Conservation (phyloP, 2,888 invertebrate species). For the Crossocerus cetratus region DNA sequence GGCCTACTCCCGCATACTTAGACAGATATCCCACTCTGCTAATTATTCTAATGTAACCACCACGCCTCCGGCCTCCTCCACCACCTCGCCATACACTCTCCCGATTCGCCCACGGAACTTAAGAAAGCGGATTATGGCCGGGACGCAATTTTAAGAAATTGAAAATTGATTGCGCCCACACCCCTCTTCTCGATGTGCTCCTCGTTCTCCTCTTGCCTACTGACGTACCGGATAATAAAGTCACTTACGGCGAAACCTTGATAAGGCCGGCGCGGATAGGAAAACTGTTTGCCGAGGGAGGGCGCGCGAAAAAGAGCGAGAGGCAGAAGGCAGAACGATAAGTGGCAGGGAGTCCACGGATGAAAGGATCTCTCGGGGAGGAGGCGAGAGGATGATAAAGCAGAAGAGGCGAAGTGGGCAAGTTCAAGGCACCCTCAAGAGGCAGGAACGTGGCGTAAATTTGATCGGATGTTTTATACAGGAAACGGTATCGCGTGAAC, state of each 20-base stretch:
- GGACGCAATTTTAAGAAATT: conserved; percentile 54
- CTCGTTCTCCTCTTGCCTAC: not conserved
- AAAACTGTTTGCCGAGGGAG: conserved; percentile 15
- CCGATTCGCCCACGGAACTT: conserved; percentile 8
- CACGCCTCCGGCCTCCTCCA: not conserved
- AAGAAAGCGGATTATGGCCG: conserved; percentile 39
- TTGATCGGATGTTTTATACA: conserved; percentile 28
- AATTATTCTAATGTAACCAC: conserved; percentile 57
- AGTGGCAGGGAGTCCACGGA: not conserved
- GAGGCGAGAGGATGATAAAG: not conserved
- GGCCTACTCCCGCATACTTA: conserved; percentile 54
- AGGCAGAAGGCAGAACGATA: conserved; percentile 1
- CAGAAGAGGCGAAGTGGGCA: not conserved
- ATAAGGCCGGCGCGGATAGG: conserved; percentile 17
- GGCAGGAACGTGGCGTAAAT: conserved; percentile 16
- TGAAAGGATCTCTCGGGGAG: not conserved
- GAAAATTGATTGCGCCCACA: conserved; percentile 24
- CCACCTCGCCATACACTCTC: not conserved
- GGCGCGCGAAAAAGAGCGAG: conserved; percentile 8
- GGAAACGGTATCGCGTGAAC: conserved; percentile 26
- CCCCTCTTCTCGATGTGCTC: too few species aligned
- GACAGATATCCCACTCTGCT: conserved; percentile 58
- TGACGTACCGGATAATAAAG: conserved; percentile 21
- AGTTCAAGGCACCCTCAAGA: not conserved
- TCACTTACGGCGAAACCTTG: conserved; percentile 8